Evolutionary conservation across 2,797 vertebrate species (phyloP), one percentile per base, ranked within the genome.

Genomic region (Myotis vivesi): DNA sequence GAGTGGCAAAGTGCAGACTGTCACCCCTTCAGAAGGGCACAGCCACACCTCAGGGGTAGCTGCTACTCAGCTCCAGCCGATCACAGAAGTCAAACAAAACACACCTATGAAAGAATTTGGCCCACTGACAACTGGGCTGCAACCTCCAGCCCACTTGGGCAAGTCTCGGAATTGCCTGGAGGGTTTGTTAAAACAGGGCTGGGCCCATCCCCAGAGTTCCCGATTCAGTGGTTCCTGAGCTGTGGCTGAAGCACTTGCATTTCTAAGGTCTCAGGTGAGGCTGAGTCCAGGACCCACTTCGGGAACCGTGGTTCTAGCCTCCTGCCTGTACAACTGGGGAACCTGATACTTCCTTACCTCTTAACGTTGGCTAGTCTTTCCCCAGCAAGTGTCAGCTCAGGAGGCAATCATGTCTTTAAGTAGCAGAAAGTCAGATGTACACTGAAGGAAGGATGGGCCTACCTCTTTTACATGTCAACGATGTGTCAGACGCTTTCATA

Each of bases 91-190:
- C 84, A 87, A 72, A 94, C 51, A 92, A 87, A 92, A 93, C 64
- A 82, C 87, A 95, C 94, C 94, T 96, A 87, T 94, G 69, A 38
- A 46, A 87, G 68, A 51, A 86, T 44, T 9, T 90, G 89, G 95
- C 87, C 59, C 68, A 15, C 22, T 38, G 73, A 59, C 95, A 92
- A 33, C 28, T 2, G 1, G 68, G 59, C 33, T 77, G 53, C 55
- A 30, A 22, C 28, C 91, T 80, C 79, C n/a, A 64, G 44, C 19
- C 77, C 76, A 55, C 6, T 30, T 91, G 7, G 38, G 66, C 69
- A 12, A 6, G 25, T 51, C 41, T 59, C 38, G 8, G 80, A 59
- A 57, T 69, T 8, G 6, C 85, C 73, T 55, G 46, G 68, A 87
- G 33, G 28, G 22, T 22, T 64, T 51, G 75, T 69, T 64, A 22